A percentile compares a stretch with the other conserved stretches of the same genome.
phyloP scores from a whole-genome alignment of 2,888 invertebrate genomes.

The Meghimatium bilineatum region DNA sequence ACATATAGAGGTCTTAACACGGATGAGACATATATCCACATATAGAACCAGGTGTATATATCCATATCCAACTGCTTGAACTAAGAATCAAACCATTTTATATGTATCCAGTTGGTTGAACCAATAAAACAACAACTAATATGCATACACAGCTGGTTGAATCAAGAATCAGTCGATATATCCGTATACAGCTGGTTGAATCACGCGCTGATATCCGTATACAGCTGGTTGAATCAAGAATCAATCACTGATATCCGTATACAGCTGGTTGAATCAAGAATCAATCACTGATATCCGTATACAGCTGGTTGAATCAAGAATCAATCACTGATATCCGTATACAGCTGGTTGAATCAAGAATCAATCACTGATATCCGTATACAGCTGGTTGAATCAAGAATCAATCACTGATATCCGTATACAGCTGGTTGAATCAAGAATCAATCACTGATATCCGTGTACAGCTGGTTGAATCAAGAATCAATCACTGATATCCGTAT shows the following conservation, averaged over 20 bases:
- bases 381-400: not conserved
- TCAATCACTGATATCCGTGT: not conserved
- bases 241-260: not conserved
- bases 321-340: not conserved
- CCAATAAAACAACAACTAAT: not conserved
- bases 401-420: not conserved
- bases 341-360: not conserved
- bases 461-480: constrained; percentile 1
- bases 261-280: not conserved
- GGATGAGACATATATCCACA: not conserved
- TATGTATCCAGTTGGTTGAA: not conserved
- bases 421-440: not conserved
- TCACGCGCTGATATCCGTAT: not conserved
- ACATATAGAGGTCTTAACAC: not conserved
- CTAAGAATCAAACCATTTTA: not conserved
- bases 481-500: constrained; percentile 2
- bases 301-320: not conserved
- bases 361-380: not conserved
- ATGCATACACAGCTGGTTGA: not conserved
- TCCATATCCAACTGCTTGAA: not conserved
- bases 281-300: not conserved
- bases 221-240: not conserved
- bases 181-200: not conserved
- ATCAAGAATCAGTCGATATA: not conserved
- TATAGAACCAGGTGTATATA: not conserved